Evolutionary conservation across 2,888 invertebrate species (phyloP), one percentile per base, ranked within the genome.

Genomic region (Thyatira batis): DNA sequence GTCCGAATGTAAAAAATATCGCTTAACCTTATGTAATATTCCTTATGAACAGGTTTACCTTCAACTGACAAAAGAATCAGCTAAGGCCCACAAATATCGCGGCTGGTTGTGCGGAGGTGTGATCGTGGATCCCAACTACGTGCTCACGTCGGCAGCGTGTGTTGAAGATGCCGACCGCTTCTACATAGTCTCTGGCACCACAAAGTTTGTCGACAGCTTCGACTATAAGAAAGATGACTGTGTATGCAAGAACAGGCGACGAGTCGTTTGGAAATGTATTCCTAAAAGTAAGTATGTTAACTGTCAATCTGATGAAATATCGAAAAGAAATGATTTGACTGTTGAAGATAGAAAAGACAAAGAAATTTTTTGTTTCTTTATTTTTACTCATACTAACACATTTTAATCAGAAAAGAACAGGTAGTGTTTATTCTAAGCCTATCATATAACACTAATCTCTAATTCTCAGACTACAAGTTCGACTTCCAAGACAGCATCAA

Each of bases 401-500:
- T n/a, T n/a, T n/a, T n/a, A n/a, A n/a, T n/a, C n/a, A n/a, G n/a
- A n/a, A n/a, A n/a, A n/a, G n/a, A n/a, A n/a, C n/a, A n/a, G n/a
- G n/a, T n/a, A n/a, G n/a, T n/a, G n/a, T n/a, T n/a, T n/a, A n/a
- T n/a, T n/a, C n/a, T n/a, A n/a, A n/a, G n/a, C n/a, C n/a, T n/a
- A n/a, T n/a, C 23, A 4, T 23, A 23, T 23, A 4, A 23, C 23
- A 23, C 6, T 23, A 23, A 4, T 23, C 23, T 23, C 6, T n/a
- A 20, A 20, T 54, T 72, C 69, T 0, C 63, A 91, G 91, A 91
- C 50, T 92, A 92, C 72, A 91, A 90, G 63, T 92, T 91, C 60
- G 91, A 91, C 69, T 91, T 91, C 73, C 87, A 89, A 85, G 91
- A 92, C 69, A 91, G 89, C 54, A 82, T 89, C 52, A 91, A 90